Conservation (phyloP, 2,888 invertebrate species). For the Athalia circularis region DNA sequence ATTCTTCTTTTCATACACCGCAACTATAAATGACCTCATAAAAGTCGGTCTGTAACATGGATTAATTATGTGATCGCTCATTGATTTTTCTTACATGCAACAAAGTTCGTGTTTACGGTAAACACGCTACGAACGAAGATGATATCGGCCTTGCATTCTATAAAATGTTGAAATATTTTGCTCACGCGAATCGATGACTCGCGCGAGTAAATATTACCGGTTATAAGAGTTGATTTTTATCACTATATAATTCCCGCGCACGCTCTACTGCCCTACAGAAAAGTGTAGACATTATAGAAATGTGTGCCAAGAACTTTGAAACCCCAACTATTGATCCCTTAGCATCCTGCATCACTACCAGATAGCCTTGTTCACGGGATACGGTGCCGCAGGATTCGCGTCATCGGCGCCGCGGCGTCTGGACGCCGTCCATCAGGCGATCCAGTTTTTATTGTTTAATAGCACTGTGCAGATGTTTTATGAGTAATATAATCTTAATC, state of each 20-base stretch:
- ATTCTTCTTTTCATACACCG: background rate
- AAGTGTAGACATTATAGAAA: slow-evolving; percentile 9
- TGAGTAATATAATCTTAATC: slow-evolving; percentile 29
- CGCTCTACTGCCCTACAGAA: background rate
- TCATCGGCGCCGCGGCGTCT: slow-evolving; percentile 55
- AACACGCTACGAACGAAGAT: background rate
- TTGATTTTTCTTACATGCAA: background rate
- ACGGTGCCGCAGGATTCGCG: slow-evolving; percentile 15
- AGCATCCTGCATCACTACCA: slow-evolving; percentile 54
- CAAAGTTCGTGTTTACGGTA: background rate
- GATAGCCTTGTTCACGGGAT: slow-evolving; percentile 52
- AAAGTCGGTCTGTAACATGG: background rate
- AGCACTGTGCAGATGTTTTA: background rate
- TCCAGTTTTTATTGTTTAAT: background rate
- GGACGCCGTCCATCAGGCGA: slow-evolving; percentile 42
- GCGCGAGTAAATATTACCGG: background rate
- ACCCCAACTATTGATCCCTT: slow-evolving; percentile 53
- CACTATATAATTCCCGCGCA: background rate
- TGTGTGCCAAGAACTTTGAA: slow-evolving; percentile 32
- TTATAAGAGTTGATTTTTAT: slow-evolving; percentile 28
- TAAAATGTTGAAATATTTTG: background rate
- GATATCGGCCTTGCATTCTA: background rate
- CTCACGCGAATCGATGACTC: background rate
- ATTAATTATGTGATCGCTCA: slow-evolving; percentile 19
- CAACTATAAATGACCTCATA: background rate